Base-by-base conservation (phyloP, 2,113 vertebrate species). In the Proteles cristata region DNA sequence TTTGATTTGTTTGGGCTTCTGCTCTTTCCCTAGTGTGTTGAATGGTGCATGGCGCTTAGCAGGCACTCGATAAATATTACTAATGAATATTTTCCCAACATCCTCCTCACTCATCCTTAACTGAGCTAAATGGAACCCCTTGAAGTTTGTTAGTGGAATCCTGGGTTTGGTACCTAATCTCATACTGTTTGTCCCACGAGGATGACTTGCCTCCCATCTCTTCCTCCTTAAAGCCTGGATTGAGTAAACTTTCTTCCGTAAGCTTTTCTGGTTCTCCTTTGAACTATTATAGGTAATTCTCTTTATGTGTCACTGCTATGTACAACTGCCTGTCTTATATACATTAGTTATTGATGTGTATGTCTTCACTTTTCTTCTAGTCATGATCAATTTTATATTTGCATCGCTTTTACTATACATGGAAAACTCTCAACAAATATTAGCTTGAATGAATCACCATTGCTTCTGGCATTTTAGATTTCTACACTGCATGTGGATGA, bases 371-470 rank as follows among this genome's bases (percentile, higher is more conserved):
- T 82, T 91, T 90, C 63, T 84, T 90, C 48, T 84, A 80, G 25
- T 77, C 35, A 66, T 85, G 50, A 45, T 33, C 39, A 50, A 31
- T 87, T 88, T 88, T 90, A 63, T 76, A 11, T 94, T 93, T 88
- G 19, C 12, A 76, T 92, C n/a, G 16, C 33, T 93, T 2, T 45
- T 15, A 77, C 65, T 69, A 80, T 7, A 66, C 39, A 76, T 35
- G 31, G 53, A 92, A 92, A 92, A 43, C 21, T 96, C 82, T 96
- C 45, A 94, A 28, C n/a, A 92, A 89, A 92, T 79, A 93, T 71
- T 86, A 89, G 11, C 89, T 88, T 63, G 53, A 85, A 65, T 94
- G 48, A 96, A 66, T 92, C 33, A 28, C 23, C 26, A 35, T 69
- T 93, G 21, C 63, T 80, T 97, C 55, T 90, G 50, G 9, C 69